Conservation (phyloP, 2,888 invertebrate species). For the Drosophila acutilabella region DNA sequence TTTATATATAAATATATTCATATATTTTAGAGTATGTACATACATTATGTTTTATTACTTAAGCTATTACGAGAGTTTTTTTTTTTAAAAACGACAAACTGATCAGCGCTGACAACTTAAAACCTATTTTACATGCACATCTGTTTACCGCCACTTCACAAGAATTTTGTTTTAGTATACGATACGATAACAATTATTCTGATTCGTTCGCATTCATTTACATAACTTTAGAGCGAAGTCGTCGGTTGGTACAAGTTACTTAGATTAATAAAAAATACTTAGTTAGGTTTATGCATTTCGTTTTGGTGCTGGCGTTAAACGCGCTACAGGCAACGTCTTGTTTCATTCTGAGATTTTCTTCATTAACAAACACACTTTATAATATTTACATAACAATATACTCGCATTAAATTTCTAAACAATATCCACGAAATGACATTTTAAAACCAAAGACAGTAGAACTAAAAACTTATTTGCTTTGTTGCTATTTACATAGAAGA, state of each 20-base stretch:
- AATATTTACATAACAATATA: constrained; percentile 29
- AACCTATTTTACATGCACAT: constrained; percentile 74
- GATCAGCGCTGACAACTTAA: constrained; percentile 70
- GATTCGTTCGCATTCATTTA: constrained; percentile 50
- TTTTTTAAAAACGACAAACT: constrained; percentile 59
- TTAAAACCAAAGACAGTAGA: background rate
- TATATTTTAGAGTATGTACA: constrained; percentile 32
- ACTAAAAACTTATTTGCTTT: constrained; percentile 22
- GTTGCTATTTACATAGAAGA: constrained; percentile 60
- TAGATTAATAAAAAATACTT: constrained; percentile 48
- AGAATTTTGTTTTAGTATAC: constrained; percentile 28
- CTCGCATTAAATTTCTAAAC: constrained; percentile 18
- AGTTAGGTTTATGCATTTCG: constrained; percentile 23
- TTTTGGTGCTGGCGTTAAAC: constrained; percentile 49
- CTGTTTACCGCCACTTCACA: constrained; percentile 62
- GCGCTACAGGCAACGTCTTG: constrained; percentile 45
- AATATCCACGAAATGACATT: constrained; percentile 40
- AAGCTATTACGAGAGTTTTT: constrained; percentile 70
- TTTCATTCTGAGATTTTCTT: constrained; percentile 46
- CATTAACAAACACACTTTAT: constrained; percentile 7
- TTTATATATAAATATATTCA: constrained; percentile 26
- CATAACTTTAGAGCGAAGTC: constrained; percentile 51
- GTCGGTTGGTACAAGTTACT: constrained; percentile 17
- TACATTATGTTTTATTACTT: constrained; percentile 73
- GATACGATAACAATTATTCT: background rate